phyloP scores from a whole-genome alignment of 2,888 invertebrate species.

The Pseudococcus longispinus region DNA sequence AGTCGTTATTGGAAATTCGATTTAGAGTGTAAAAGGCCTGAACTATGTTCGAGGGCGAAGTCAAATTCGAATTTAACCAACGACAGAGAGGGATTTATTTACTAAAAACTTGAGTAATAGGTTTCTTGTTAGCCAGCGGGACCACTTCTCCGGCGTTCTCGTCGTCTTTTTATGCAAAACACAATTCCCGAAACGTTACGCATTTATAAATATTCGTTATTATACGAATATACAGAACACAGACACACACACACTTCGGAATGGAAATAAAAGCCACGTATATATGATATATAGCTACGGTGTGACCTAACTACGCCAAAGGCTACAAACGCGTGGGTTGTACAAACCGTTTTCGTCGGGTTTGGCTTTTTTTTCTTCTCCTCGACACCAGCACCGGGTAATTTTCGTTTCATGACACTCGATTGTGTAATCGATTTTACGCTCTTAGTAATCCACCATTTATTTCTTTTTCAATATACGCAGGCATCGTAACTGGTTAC shows the following conservation, averaged over 20 bases:
- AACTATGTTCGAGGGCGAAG: conserved; percentile 47
- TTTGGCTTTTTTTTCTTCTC: neutral
- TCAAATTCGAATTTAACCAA: conserved; percentile 54
- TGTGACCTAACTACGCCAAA: conserved; percentile 46
- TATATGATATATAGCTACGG: conserved; percentile 27
- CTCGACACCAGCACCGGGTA: neutral
- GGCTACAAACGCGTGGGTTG: conserved; percentile 17
- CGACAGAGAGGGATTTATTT: conserved; percentile 54
- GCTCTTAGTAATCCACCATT: neutral
- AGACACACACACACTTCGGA: neutral
- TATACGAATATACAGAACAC: neutral
- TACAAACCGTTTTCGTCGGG: neutral
- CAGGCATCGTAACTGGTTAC: no score
- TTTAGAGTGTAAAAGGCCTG: conserved; percentile 56
- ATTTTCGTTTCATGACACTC: conserved; percentile 5
- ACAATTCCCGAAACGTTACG: conserved; percentile 44
- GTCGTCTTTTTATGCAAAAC: conserved; percentile 54
- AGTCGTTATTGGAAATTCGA: conserved; percentile 57
- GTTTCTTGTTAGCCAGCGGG: conserved; percentile 55
- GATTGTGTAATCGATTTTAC: conserved; percentile 35
- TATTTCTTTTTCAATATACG: no score
- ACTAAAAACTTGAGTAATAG: conserved; percentile 54
- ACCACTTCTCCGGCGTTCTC: conserved; percentile 27
- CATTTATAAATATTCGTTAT: conserved; percentile 53
- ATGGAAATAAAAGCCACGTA: conserved; percentile 13